These are phyloP conservation scores for Noturus placidus DNA, from an alignment of 2,113 vertebrate species.

Conservation along the genomic window DNA sequence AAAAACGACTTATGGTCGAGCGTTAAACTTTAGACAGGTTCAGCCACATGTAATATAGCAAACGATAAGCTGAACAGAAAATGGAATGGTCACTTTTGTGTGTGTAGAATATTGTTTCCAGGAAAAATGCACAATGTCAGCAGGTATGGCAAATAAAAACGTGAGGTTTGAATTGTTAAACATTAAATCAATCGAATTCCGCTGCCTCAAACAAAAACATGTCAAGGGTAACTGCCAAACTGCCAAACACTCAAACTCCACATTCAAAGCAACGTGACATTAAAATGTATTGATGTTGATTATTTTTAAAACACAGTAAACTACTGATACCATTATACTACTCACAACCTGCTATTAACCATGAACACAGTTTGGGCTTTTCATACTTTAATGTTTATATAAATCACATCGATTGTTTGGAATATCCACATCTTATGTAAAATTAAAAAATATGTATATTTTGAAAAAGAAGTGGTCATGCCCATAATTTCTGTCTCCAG, in stretches of 20 bases:
- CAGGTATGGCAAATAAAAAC: no score
- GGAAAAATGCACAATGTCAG: background rate
- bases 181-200: no score
- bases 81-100: background rate
- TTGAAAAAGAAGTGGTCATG: background rate
- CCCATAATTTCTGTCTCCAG: background rate
- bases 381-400: no score
- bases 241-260: no score
- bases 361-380: no score
- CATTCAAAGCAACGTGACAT: background rate
- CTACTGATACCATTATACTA: no score
- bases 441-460: background rate
- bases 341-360: no score
- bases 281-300: background rate
- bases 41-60: no score
- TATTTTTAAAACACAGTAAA: background rate
- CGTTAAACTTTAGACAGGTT: no score
- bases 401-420: no score
- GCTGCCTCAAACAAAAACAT: no score
- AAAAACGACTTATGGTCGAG: background rate
- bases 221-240: background rate
- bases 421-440: background rate
- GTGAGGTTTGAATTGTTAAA: no score
- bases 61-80: background rate
- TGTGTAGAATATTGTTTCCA: background rate